Evolutionary conservation across 2,113 vertebrate genomes (phyloP), one percentile per base, ranked within the genome.

Genomic region (Pseudonaja textilis): DNA sequence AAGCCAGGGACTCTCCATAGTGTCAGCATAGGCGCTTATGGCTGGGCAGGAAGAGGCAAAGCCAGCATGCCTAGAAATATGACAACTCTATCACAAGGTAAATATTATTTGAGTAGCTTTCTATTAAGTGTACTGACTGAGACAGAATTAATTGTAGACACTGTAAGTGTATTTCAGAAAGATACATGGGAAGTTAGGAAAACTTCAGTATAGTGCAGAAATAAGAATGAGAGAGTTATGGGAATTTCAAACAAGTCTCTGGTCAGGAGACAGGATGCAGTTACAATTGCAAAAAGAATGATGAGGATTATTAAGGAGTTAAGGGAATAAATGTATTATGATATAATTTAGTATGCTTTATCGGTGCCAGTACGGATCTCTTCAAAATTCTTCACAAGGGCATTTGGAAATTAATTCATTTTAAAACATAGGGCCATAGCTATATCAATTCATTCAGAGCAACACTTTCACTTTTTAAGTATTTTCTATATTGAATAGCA

Each of bases 71-170:
- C 98, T 88, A 97, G 95, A 92, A 98, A 98, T 6, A 94, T 99
- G 93, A 97, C 98, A 93, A 99, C 99, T 4, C 96, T 98, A 54
- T 96, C 98, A 56, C 98, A 97, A 97, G 99, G 99, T 99, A 98
- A 97, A 97, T 0, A 0, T 23, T 54, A 23, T 0, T 0, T 45
- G 47, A 22, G 4, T 47, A 54, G 16, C 61, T 92, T 91, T 92
- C 52, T 91, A 14, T 1, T 91, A 90, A 47, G 86, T 29, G 85
- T 34, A 14, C 55, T 26, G 22, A 10, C 1, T 34, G 47, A 25
- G 45, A 2, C 54, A 85, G 81, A 81, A 22, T 74, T 94, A 88
- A 89, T 87, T 3, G n/a, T 57, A 59, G 86, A 3, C 29, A 54
- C 92, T 94, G 90, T 59, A 81, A 81, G 20, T 3, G 34, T 81